Base-by-base conservation (phyloP, 2,888 invertebrate genomes). In the Dimorphilus gyrociliatus region DNA sequence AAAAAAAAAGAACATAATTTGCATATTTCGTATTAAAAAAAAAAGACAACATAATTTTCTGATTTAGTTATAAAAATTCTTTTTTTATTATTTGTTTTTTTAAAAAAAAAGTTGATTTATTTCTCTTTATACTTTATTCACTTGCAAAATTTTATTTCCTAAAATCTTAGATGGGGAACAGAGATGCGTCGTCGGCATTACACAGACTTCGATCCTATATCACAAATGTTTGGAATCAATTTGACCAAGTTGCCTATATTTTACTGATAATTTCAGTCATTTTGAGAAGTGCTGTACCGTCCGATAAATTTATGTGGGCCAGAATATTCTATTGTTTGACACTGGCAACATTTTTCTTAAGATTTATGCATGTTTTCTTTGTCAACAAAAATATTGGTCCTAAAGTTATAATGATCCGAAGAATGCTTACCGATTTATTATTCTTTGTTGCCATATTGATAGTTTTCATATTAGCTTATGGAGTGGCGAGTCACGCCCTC, bases 381-480 rank as follows among this genome's bases (percentile, higher is more conserved):
- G 53, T 51, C 4, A 45, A 47, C 33, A 52, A 52, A 36, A 51
- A 55, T 29, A 51, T 61, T 26, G 61, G 61, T 28, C 61, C 61
- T 2, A 61, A 61, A 40, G 58, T 61, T 33, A 55, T 61, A 41
- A 61, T 61, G 60, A 60, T 61, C 15, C 44, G 45, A 16, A 47
- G 44, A 38, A 61, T 61, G 61, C 60, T 60, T 38, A 47, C 47
- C 19, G 60, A 60, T 34, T 37, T 60, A 33, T 26, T 51, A 39
- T 64, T 64, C 45, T 55, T 65, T 35, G 40, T 61, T 36, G 36
- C 47, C 23, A 57, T 65, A 21, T 47, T 63, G 31, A 35, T 55
- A n/a, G 55, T 65, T 27, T 63, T 64, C 39, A 46, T 65, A 32
- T 34, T 63, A 28, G 52, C 58, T 29, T 65, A 64, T 42, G 64